Conservation (phyloP, 2,888 invertebrate genomes). For the Drosophila villosipedis region DNA sequence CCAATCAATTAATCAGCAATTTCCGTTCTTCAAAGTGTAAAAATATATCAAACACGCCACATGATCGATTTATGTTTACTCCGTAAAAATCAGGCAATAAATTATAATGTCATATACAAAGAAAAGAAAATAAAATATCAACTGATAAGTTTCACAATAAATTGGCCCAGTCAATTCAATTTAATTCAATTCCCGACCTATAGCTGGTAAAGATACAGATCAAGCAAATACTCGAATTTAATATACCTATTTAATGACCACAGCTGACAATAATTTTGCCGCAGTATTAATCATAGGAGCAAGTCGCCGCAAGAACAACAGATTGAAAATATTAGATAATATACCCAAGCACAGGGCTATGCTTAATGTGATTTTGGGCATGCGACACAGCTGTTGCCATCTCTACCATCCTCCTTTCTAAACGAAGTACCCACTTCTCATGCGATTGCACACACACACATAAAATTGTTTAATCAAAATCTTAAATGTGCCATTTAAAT, state of each 20-base stretch:
- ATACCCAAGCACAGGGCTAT: constrained; percentile 20
- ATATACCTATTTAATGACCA: background rate
- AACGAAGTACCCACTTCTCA: background rate
- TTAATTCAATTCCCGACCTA: background rate
- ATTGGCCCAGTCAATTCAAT: background rate
- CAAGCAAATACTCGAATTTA: background rate
- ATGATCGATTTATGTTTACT: background rate
- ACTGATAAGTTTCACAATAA: background rate
- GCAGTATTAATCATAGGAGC: background rate
- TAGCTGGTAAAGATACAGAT: background rate
- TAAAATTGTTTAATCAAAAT: constrained; percentile 73
- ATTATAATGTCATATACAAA: background rate
- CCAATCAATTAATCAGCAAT: background rate
- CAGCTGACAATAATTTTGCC: constrained; percentile 35
- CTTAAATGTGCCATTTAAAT: constrained; percentile 76
- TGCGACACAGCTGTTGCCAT: constrained; percentile 6
- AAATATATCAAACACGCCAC: background rate
- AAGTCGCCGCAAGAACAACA: background rate
- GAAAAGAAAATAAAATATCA: background rate
- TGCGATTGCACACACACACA: constrained; percentile 43
- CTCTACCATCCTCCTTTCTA: background rate
- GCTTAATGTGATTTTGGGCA: constrained; percentile 22
- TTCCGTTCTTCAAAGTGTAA: background rate
- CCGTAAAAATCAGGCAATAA: background rate
- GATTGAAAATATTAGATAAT: constrained; percentile 22